These are phyloP conservation scores for Clamator glandarius DNA, from an alignment of 2,797 vertebrate species.

Conservation along the genomic window DNA sequence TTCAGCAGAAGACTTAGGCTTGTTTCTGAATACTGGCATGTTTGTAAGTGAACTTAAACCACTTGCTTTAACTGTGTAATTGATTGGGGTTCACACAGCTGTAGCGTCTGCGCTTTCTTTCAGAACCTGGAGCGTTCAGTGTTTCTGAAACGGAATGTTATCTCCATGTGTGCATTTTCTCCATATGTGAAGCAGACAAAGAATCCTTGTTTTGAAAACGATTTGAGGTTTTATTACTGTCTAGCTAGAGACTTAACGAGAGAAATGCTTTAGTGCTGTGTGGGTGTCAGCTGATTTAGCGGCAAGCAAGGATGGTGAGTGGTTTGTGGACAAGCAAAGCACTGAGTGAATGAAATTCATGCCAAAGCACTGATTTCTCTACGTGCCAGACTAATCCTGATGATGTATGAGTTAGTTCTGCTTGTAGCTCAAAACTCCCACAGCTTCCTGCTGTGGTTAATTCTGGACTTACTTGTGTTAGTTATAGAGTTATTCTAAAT, in stretches of 20 bases:
- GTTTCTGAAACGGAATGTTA: neutral
- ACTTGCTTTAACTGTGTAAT: neutral
- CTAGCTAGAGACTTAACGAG: neutral
- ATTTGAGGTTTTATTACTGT: neutral
- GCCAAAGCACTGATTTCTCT: slow-evolving; percentile 19
- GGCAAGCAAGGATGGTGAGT: neutral
- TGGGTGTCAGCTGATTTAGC: neutral
- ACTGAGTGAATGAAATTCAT: slow-evolving; percentile 15
- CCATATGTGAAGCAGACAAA: neutral
- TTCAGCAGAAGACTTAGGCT: neutral
- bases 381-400: neutral
- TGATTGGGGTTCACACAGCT: neutral
- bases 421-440: slow-evolving; percentile 20
- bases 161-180: neutral
- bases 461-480: slow-evolving; percentile 30
- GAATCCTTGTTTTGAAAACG: neutral
- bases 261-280: neutral
- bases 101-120: neutral
- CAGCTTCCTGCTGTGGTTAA: slow-evolving; percentile 56
- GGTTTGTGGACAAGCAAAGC: neutral
- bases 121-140: rapidly evolving
- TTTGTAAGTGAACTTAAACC: neutral
- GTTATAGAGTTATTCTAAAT: neutral
- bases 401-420: slow-evolving; percentile 36
- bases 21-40: neutral